Evolutionary conservation across 64 coral and sea anemone genomes (phyloP).

Genomic region (Porites lutea): DNA sequence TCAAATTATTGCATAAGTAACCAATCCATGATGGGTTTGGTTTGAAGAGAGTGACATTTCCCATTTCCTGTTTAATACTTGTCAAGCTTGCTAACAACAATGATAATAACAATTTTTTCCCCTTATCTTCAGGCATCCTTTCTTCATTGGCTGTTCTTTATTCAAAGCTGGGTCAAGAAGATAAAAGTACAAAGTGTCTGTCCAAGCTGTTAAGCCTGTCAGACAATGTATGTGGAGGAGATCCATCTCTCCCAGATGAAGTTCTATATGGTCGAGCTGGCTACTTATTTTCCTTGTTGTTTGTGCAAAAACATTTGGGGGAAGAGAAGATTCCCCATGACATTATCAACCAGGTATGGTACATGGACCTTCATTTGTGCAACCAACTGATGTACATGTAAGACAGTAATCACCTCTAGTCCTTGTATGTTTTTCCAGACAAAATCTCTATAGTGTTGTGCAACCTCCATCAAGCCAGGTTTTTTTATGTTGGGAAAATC

Average conservation of each 20-base stretch:
- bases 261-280: constrained; percentile 95
- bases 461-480: too few relatives aligned
- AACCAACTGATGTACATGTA: too few relatives aligned
- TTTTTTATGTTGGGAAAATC: too few relatives aligned
- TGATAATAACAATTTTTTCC: not conserved
- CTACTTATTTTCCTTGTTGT: constrained; percentile 86
- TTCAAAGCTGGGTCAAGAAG: constrained; percentile 52
- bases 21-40: too few relatives aligned
- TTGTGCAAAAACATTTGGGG: constrained; percentile 78
- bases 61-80: too few relatives aligned
- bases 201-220: constrained; percentile 64
- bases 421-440: too few relatives aligned
- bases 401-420: too few relatives aligned
- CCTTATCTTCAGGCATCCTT: constrained; percentile 70
- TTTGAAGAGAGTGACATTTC: too few relatives aligned
- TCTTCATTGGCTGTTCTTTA: constrained; percentile 83
- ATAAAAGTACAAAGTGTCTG: constrained; percentile 72
- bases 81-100: too few relatives aligned
- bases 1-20: too few relatives aligned
- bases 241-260: constrained; percentile 89
- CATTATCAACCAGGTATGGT: constrained; percentile 68
- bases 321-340: constrained; percentile 59
- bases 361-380: too few relatives aligned
- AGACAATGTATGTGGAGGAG: constrained; percentile 75
- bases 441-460: too few relatives aligned